Evolutionary conservation across 2,888 invertebrate species (phyloP), one percentile per base, ranked within the genome.

Genomic region (Tetheella fluctuosa): DNA sequence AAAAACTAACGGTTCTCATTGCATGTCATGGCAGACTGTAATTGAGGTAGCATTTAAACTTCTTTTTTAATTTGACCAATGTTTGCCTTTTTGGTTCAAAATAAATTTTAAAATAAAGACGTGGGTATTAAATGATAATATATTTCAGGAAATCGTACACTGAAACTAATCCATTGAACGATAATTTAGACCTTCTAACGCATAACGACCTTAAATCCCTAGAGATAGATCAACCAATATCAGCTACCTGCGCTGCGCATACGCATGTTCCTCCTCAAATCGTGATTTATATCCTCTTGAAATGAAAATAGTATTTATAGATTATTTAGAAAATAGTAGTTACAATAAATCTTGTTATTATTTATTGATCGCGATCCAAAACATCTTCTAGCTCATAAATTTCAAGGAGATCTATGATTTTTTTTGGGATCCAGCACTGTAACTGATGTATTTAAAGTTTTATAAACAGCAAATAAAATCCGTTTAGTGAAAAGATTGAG

Each of bases 121-220:
- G n/a, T n/a, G n/a, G n/a, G 25, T 25, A 25, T 25, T 25, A 25
- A 30, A 59, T 63, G 61, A 66, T 62, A 62, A 60, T 59, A 53
- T 52, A 37, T 23, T 30, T 30, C 10, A 30, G 42, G 59, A 55
- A 55, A 59, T 64, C 59, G 17, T 37, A 53, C 13, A 34, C 30
- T 39, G 37, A 54, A 59, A 20, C 30, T 56, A 59, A 63, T 63
- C 63, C 57, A 53, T 48, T 54, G 10, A 48, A 42, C 6, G 42
- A 42, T 13, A 13, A 34, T 13, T 13, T 34, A 1, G 3, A 30
- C 30, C 7, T 13, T 13, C 13, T 2, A 13, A 20, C 6, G 20
- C n/a, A 48, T 20, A 48, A 48, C 7, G 20, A 48, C 48, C 20
- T 48, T 20, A 48, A 48, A 48, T 48, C 48, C 48, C 2, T n/a